Base-by-base conservation (phyloP, 2,797 vertebrate genomes). In the Acipenser ruthenus region DNA sequence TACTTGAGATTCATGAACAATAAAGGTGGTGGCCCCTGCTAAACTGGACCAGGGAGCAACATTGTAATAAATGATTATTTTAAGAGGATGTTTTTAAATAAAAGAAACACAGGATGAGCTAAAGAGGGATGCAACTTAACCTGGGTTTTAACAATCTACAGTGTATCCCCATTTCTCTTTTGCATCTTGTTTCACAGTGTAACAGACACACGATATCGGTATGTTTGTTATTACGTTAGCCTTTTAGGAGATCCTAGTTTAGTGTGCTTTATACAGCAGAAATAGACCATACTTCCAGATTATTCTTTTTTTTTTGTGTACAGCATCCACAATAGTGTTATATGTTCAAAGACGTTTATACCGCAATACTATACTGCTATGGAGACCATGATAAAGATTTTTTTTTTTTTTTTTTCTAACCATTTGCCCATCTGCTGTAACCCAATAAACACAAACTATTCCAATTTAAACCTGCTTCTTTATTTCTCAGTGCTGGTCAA, bases 391-490 rank as follows among this genome's bases (percentile, higher is more conserved):
- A 37, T 37, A 0, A 37, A 80, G 77, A 64, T 84, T 87, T 84
- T 83, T 89, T 92, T 84, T 87, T 84, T 83, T 89, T 92, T 93
- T 93, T 83, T 89, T 92, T 93, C 93, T 87, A 90, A 90, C 90
- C 89, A 87, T 85, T 85, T 93, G 90, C 88, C 86, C 89, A 89
- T 92, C 92, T 94, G 84, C 88, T 89, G 84, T 86, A 88, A 84
- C 74, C 83, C 80, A 91, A 90, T 92, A 88, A 90, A 85, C 79
- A 82, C 78, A 80, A 79, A 78, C 76, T 77, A 81, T 37, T 37
- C 37, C 4, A 37, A 4, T 18, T 82, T 70, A 80, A 85, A 78
- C 58, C 4, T 64, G 50, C 50, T 67, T 55, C 13, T 6, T 66
- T 64, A 23, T 55, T 8, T 47, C 10, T 56, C 49, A 63, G 7